A percentile compares a stretch with the other conserved stretches of the same genome.
These are phyloP conservation scores for Oscheius sp. DNA, from an alignment of 2,888 invertebrate genomes.

Conservation along the genomic window DNA sequence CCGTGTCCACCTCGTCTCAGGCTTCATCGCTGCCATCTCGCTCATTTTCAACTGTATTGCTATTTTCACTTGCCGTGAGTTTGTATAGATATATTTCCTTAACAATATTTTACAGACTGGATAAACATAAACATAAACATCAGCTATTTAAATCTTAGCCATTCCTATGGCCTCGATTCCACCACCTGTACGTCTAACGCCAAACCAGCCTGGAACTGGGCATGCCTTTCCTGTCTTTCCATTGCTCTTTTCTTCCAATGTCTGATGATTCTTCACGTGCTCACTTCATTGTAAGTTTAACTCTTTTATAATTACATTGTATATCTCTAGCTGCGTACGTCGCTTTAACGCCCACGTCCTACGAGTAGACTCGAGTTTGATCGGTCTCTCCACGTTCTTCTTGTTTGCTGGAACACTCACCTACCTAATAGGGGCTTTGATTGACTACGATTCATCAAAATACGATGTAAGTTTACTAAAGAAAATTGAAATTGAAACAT, in stretches of 20 bases:
- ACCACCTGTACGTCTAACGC: too few species aligned
- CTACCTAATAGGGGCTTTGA: background rate
- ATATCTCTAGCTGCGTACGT: background rate
- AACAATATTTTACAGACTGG: too few species aligned
- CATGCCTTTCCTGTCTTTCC: background rate
- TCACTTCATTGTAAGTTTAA: background rate
- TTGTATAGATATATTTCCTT: background rate
- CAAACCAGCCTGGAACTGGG: background rate
- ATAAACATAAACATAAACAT: too few species aligned
- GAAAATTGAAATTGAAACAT: background rate
- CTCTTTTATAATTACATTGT: background rate
- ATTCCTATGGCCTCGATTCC: too few species aligned
- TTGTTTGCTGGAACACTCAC: background rate
- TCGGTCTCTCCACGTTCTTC: background rate
- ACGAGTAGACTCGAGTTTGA: background rate
- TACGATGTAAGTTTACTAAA: too few species aligned
- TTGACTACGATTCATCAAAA: background rate
- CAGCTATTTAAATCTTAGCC: too few species aligned
- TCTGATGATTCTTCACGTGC: background rate
- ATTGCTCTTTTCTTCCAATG: background rate
- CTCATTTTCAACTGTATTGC: background rate
- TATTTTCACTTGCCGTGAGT: background rate
- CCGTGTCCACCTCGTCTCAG: background rate
- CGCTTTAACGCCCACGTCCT: background rate
- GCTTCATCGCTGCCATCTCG: background rate